A percentile compares a stretch with the other conserved stretches of the same genome.
phyloP scores from a whole-genome alignment of 2,797 vertebrate species.

The Chelon labrosus region DNA sequence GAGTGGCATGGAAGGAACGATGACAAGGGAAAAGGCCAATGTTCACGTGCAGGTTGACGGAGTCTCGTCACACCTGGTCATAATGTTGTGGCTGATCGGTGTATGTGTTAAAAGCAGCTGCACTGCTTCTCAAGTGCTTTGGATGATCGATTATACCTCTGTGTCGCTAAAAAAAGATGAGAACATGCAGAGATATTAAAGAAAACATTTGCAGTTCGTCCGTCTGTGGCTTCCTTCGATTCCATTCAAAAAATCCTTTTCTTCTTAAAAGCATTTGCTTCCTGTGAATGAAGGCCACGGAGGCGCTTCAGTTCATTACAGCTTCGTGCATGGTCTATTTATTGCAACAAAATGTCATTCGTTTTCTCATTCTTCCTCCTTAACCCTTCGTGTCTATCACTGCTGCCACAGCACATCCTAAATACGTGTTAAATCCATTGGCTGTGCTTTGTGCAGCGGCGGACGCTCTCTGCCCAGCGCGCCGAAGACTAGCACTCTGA shows the following conservation, averaged over 20 bases:
- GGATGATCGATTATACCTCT: too few relatives aligned
- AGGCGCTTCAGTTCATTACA: constrained; percentile 25
- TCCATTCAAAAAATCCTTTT: too few relatives aligned
- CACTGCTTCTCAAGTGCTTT: too few relatives aligned
- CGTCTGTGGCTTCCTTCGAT: too few relatives aligned
- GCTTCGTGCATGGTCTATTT: constrained; percentile 43
- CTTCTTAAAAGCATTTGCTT: constrained; percentile 3
- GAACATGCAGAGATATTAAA: neutral
- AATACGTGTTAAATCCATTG: constrained; percentile 65
- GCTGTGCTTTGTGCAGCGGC: constrained; percentile 35
- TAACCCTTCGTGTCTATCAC: constrained; percentile 38
- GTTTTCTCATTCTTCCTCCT: constrained; percentile 30
- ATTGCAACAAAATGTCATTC: constrained; percentile 42
- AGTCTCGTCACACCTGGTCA: neutral
- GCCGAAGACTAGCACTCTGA: constrained; percentile 46
- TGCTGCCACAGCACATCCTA: constrained; percentile 53
- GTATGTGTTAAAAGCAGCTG: too few relatives aligned
- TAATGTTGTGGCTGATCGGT: neutral
- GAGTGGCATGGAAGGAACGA: constrained; percentile 7
- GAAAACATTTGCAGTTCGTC: too few relatives aligned
- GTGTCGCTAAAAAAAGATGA: neutral
- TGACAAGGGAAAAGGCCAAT: constrained; percentile 1
- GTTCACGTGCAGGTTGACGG: neutral
- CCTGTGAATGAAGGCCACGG: neutral
- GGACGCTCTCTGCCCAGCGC: constrained; percentile 25